phyloP scores from a whole-genome alignment of 2,113 vertebrate genomes.

The Prionailurus viverrinus region DNA sequence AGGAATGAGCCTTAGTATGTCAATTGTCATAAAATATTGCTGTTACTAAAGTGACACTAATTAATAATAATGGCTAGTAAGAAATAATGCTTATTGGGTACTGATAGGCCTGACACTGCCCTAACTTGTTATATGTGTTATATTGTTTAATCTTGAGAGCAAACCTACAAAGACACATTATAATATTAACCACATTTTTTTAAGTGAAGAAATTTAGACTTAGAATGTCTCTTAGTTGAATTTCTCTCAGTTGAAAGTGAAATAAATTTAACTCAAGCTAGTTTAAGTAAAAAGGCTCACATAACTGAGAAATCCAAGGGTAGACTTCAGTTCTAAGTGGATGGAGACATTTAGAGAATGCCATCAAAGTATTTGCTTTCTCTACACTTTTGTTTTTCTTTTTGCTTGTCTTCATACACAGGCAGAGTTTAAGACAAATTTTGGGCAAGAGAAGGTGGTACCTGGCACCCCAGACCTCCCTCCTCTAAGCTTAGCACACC shows the following conservation, averaged over 20 bases:
- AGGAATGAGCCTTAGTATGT: not conserved
- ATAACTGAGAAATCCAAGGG: not conserved
- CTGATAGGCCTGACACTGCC: not conserved
- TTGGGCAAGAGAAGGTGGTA: not conserved
- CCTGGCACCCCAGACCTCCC: not conserved
- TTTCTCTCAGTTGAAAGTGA: conserved; percentile 30
- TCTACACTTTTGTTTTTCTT: not conserved
- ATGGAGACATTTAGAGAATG: not conserved
- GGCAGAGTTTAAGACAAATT: not conserved
- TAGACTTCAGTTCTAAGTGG: not conserved
- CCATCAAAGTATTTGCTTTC: not conserved
- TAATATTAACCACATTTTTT: not conserved
- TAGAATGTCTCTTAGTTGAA: not conserved
- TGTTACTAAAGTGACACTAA: not conserved
- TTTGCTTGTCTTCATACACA: not conserved
- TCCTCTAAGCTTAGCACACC: not conserved
- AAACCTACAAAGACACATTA: not conserved
- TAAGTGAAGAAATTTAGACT: conserved; percentile 9
- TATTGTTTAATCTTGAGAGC: conserved; percentile 2
- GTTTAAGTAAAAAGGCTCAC: not conserved
- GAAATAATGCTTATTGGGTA: not conserved
- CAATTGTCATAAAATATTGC: not conserved
- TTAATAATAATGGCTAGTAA: not conserved
- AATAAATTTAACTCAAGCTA: conserved; percentile 22
- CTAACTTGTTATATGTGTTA: not conserved